Evolutionary conservation across 2,888 invertebrate genomes (phyloP).

Genomic region (Dichetophora obliterata): DNA sequence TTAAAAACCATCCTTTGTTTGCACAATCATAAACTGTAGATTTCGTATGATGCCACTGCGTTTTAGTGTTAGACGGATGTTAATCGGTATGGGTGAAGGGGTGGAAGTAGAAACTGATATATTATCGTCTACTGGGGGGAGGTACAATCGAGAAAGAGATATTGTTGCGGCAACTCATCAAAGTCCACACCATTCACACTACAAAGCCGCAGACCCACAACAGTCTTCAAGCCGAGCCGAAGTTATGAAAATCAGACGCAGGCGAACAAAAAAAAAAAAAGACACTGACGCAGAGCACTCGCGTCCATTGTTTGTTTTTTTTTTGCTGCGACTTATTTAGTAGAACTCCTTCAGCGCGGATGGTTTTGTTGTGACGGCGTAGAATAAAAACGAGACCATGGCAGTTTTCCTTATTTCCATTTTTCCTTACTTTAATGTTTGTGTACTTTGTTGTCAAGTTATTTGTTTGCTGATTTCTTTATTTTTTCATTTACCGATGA

Average conservation of each 20-base stretch:
- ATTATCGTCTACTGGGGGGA: neutral
- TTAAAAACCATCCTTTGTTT: neutral
- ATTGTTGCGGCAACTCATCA: neutral
- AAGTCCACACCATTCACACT: too few species aligned
- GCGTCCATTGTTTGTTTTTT: neutral
- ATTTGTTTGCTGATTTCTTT: neutral
- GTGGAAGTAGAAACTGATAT: neutral
- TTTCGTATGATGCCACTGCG: constrained; percentile 18
- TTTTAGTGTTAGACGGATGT: neutral
- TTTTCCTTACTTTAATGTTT: neutral
- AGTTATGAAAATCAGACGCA: neutral
- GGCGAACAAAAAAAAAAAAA: neutral
- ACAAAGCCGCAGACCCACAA: too few species aligned
- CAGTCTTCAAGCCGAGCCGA: neutral
- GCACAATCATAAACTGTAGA: constrained; percentile 32
- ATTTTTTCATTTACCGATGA: constrained; percentile 8
- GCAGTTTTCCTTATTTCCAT: too few species aligned
- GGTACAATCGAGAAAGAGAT: neutral
- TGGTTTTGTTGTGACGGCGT: neutral
- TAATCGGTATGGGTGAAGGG: too few species aligned
- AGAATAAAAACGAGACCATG: neutral
- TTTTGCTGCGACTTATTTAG: neutral
- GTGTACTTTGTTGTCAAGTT: neutral
- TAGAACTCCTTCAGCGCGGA: neutral
- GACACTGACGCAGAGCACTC: neutral